These are phyloP conservation scores for Cheirogaleus medius DNA, from an alignment of 2,113 vertebrate species.

Conservation along the genomic window DNA sequence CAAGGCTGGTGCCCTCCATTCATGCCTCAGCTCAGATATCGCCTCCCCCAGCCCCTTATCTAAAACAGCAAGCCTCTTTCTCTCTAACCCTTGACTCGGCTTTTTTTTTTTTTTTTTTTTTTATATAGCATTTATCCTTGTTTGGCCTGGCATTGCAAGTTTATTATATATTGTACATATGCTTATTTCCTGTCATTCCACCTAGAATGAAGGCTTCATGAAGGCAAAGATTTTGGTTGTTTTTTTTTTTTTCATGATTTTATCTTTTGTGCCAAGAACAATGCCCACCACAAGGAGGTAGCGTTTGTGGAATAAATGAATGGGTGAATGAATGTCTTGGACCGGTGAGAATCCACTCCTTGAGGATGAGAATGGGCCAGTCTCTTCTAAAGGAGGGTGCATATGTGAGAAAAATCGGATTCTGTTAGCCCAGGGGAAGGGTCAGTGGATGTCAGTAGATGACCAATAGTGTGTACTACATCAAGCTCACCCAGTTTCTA, in stretches of 20 bases:
- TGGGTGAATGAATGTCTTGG: background rate
- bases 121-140: background rate
- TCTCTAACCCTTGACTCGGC: background rate
- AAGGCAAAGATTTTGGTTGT: background rate
- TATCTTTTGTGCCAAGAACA: background rate
- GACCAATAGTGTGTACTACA: background rate
- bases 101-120: background rate
- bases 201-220: background rate
- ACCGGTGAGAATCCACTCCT: background rate
- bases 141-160: background rate
- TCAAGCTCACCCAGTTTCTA: background rate
- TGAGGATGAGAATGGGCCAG: background rate
- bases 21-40: background rate
- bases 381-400: background rate
- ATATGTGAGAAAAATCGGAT: background rate
- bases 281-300: background rate
- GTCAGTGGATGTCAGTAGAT: background rate
- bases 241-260: background rate
- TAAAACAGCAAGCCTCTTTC: background rate
- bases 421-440: background rate
- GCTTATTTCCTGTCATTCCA: background rate
- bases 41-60: background rate
- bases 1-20: background rate
- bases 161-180: background rate
- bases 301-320: background rate